phyloP scores from a whole-genome alignment of 35 echinoderm and acorn worm genomes.

The Apostichopus californicus region DNA sequence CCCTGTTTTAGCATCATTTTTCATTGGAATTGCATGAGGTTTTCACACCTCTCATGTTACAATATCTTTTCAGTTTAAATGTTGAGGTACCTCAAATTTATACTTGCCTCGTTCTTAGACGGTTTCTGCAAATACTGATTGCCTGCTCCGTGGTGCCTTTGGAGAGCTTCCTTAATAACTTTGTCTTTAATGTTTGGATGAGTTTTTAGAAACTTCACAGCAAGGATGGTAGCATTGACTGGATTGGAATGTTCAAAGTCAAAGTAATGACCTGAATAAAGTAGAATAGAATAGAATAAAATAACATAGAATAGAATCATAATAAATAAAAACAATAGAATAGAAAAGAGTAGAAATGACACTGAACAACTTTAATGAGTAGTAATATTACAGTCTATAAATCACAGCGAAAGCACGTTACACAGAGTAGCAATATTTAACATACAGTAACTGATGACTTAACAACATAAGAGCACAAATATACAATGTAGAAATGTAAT shows the following conservation, averaged over 20 bases:
- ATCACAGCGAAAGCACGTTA: neutral
- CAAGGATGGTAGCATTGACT: constrained; percentile 74
- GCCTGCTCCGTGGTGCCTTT: neutral
- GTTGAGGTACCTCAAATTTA: too few species aligned
- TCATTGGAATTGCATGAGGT: neutral
- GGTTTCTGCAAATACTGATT: neutral
- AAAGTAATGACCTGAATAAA: constrained; percentile 41
- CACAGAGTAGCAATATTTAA: neutral
- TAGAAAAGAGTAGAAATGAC: too few species aligned
- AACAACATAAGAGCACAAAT: too few species aligned
- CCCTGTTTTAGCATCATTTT: neutral
- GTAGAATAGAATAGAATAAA: constrained; percentile 2
- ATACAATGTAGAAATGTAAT: too few species aligned
- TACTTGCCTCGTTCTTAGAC: neutral
- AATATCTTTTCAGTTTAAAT: too few species aligned
- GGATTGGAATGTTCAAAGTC: constrained; percentile 56
- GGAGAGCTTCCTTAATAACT: constrained; percentile 46
- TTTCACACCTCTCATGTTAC: too few species aligned
- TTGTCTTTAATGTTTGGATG: constrained; percentile 57
- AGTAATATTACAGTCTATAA: too few species aligned
- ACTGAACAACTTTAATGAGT: too few species aligned
- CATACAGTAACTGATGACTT: too few species aligned
- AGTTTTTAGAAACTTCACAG: constrained; percentile 65
- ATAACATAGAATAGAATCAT: neutral
- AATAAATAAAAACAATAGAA: neutral